Evolutionary conservation across 2,113 vertebrate species (phyloP), one percentile per base, ranked within the genome.

Genomic region (Prietella phreatophila): DNA sequence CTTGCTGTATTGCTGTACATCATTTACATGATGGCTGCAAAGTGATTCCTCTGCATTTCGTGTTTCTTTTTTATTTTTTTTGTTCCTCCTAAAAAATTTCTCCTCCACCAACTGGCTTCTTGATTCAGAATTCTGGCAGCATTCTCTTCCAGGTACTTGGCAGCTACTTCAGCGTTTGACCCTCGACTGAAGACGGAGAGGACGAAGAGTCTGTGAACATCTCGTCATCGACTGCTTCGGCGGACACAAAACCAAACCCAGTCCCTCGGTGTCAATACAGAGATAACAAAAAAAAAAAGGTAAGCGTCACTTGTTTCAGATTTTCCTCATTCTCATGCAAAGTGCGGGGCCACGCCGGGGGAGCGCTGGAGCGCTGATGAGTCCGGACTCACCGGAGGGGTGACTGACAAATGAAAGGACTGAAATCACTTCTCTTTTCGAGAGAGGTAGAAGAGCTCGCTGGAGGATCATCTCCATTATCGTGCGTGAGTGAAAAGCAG

Each of bases 381-480:
- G 89, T 92, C 91, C 80, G 79, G 90, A 91, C 89, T 90, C 91
- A 85, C 93, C 88, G 89, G 92, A 92, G 90, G 84, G 63, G 89
- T 94, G 94, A 96, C 91, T 95, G 95, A 95, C 94, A 94, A 95
- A 94, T 93, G 93, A 95, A 93, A 94, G 91, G 88, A 91, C 88
- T 85, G 90, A 93, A 93, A 94, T 92, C 91, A 93, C 91, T 90
- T 92, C 92, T 90, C 91, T 94, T 89, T 93, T 92, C 91, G 91
- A 94, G 87, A 92, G 90, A 90, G 89, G 88, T 90, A 89, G 89
- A 63, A 75, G 36, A 69, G 85, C 75, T 67, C 67, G 80, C 82
- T 88, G 90, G 90, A 93, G 93, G 92, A 94, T 94, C 92, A 93
- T 94, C 91, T 93, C 86, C 90, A 92, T 92, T 94, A 95, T 94